Percentiles rank a stretch among this genome's conserved stretches.
phyloP scores from a whole-genome alignment of 2,888 invertebrate genomes.

The Phanerotoma sp. region DNA sequence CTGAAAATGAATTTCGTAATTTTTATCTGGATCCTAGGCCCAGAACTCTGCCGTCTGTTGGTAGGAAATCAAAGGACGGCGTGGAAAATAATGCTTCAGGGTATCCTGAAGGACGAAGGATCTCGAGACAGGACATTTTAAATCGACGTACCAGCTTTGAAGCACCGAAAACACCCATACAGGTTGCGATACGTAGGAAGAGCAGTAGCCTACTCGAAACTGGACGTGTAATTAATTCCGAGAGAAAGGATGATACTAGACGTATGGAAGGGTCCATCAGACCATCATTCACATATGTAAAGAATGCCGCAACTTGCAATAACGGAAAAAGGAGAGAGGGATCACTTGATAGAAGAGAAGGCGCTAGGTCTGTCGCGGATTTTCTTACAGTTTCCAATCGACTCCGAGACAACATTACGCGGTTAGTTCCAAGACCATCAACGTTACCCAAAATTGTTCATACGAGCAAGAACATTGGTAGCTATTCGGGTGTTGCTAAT shows the following conservation, averaged over 20 bases:
- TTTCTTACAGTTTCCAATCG: slow-evolving; percentile 38
- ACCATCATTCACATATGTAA: slow-evolving; percentile 35
- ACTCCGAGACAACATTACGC: slow-evolving; percentile 36
- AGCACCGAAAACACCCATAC: slow-evolving; percentile 9
- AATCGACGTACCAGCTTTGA: slow-evolving; percentile 39
- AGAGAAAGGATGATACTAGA: slow-evolving; percentile 19
- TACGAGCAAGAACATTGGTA: slow-evolving; percentile 28
- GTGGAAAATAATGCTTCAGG: slow-evolving; percentile 13
- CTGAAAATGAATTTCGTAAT: slow-evolving; percentile 19
- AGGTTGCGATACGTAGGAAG: slow-evolving; percentile 30
- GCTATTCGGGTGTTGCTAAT: not conserved
- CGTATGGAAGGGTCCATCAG: slow-evolving; percentile 25
- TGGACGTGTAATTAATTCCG: slow-evolving; percentile 12
- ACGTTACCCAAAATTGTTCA: slow-evolving; percentile 50
- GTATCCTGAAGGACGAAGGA: slow-evolving; percentile 31
- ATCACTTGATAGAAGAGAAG: slow-evolving; percentile 34
- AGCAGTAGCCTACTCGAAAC: slow-evolving; percentile 29
- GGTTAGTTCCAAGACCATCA: slow-evolving; percentile 46
- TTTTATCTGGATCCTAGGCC: slow-evolving; percentile 36
- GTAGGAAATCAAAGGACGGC: slow-evolving; percentile 34
- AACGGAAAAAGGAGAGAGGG: slow-evolving; percentile 33
- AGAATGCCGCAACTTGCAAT: slow-evolving; percentile 31
- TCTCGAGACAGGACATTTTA: slow-evolving; percentile 51
- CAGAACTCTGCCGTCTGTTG: slow-evolving; percentile 45
- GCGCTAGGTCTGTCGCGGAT: slow-evolving; percentile 44